A percentile compares a stretch with the other conserved stretches of the same genome.
Evolutionary conservation across 2,113 vertebrate genomes (phyloP).

Genomic region (Mesoclemmys tuberculata): DNA sequence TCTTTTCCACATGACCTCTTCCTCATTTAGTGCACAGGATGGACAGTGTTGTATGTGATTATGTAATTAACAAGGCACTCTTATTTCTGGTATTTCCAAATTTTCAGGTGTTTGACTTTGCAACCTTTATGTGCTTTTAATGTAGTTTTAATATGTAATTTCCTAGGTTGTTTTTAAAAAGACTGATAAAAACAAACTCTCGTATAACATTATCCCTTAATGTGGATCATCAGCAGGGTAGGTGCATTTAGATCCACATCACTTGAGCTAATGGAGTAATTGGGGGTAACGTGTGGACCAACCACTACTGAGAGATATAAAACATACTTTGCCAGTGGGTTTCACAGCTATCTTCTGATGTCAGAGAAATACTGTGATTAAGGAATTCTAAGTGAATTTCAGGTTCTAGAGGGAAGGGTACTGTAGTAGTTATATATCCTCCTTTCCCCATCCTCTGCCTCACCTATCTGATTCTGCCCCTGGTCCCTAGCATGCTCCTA

Average conservation of each 20-base stretch:
- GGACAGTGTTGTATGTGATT: background rate
- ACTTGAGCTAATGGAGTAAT: background rate
- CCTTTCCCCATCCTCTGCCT: background rate
- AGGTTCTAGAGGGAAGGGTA: background rate
- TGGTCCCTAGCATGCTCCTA: background rate
- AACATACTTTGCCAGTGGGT: background rate
- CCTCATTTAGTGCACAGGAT: background rate
- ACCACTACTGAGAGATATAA: background rate
- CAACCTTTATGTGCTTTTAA: background rate
- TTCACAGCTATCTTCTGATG: background rate
- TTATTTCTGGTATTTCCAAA: background rate
- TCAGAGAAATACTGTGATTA: background rate
- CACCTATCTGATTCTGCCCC: background rate
- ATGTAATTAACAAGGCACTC: background rate
- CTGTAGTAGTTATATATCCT: background rate
- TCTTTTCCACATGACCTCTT: no score
- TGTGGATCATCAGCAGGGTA: background rate
- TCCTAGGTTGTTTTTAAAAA: no score
- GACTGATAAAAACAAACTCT: background rate
- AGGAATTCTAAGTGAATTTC: background rate
- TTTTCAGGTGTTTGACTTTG: background rate
- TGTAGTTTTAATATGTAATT: background rate
- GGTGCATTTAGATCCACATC: background rate
- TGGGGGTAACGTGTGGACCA: background rate
- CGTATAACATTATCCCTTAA: background rate